Conservation (phyloP, 2,113 vertebrate genomes). For the Cranoglanis bouderius region DNA sequence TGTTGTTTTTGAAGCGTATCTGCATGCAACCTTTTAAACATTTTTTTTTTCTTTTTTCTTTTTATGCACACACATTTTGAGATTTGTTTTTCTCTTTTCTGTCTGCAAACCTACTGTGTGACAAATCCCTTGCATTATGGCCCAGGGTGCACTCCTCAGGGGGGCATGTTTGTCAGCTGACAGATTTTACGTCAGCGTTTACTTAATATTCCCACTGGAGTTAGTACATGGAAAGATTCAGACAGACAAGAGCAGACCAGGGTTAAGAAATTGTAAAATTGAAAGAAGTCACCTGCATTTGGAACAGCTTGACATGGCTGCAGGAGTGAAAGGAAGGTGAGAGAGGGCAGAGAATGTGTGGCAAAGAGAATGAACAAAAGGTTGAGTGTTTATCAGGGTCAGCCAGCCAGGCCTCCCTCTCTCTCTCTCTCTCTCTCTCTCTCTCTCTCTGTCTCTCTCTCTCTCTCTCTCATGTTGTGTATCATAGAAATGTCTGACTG, state of each 20-base stretch:
- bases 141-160: slow-evolving; percentile 67
- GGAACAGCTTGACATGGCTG: neutral
- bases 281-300: neutral
- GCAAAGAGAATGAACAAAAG: neutral
- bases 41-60: slow-evolving; percentile 17
- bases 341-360: neutral
- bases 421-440: slow-evolving; percentile 15
- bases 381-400: slow-evolving; percentile 29
- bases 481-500: no score
- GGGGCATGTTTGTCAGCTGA: slow-evolving; percentile 69
- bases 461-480: neutral
- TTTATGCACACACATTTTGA: neutral
- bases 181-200: slow-evolving; percentile 72
- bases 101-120: slow-evolving; percentile 54
- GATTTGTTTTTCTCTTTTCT: slow-evolving; percentile 16
- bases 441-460: neutral
- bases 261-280: neutral
- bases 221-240: slow-evolving; percentile 57
- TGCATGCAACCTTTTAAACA: slow-evolving; percentile 1
- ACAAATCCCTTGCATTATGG: slow-evolving; percentile 74
- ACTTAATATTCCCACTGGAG: slow-evolving; percentile 70
- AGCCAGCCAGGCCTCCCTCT: neutral
- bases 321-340: neutral
- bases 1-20: neutral
- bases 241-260: slow-evolving; percentile 48